These are phyloP conservation scores for Pseudomyrmex gracilis DNA, from an alignment of 1,140 invertebrate genomes.

Conservation along the genomic window DNA sequence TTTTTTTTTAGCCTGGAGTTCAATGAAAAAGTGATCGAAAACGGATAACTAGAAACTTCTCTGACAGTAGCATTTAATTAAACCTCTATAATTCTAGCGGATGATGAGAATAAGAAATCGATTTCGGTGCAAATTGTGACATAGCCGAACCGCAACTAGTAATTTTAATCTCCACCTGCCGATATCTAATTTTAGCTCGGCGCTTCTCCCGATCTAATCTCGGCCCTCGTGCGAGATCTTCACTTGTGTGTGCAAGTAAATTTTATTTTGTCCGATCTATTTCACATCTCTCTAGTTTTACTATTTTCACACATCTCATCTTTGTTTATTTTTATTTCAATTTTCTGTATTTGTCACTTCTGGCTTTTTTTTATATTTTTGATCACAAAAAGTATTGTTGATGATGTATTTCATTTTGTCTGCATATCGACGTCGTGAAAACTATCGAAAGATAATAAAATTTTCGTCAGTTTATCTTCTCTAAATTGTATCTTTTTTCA, in stretches of 20 bases:
- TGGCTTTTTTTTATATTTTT: background rate
- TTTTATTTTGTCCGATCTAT: background rate
- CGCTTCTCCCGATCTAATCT: background rate
- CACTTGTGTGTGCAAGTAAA: background rate
- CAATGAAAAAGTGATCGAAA: background rate
- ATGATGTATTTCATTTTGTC: background rate
- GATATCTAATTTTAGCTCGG: conserved; percentile 33
- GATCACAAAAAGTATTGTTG: background rate
- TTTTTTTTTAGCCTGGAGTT: background rate
- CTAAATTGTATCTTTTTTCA: too few species aligned
- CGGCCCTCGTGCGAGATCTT: background rate
- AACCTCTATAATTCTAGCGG: background rate
- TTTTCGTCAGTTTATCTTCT: too few species aligned
- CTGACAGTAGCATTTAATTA: conserved; percentile 19
- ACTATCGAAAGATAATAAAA: background rate
- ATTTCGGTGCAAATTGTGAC: background rate
- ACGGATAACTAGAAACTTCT: conserved; percentile 7
- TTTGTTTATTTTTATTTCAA: background rate
- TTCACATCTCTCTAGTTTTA: background rate
- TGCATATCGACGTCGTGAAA: background rate
- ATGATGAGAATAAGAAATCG: conserved; percentile 12
- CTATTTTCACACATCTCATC: background rate
- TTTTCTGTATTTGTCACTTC: background rate
- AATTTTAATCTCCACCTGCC: conserved; percentile 20
- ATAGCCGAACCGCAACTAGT: background rate